Percentiles rank a stretch among this genome's conserved stretches.
Conservation (phyloP, 2,888 invertebrate genomes). For the Acholoe squamosa region DNA sequence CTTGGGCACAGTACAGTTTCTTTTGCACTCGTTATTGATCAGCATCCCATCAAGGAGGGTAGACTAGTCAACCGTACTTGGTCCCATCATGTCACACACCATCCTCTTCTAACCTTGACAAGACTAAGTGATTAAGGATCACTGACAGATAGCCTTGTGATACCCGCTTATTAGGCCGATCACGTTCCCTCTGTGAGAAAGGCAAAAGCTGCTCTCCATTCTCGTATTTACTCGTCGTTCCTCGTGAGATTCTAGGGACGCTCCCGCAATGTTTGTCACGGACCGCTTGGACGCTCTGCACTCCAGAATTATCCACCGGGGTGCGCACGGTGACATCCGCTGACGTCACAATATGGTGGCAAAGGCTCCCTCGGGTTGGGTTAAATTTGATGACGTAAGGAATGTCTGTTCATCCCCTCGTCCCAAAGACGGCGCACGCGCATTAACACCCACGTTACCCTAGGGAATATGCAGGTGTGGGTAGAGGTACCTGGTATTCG, state of each 20-base stretch:
- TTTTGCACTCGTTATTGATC: too few relatives aligned
- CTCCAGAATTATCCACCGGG: neutral
- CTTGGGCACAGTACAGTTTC: too few relatives aligned
- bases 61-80: too few relatives aligned
- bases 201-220: neutral
- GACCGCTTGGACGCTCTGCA: neutral
- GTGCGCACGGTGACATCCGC: neutral
- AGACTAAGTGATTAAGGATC: too few relatives aligned
- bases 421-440: neutral
- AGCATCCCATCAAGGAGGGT: too few relatives aligned
- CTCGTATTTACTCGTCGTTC: constrained; percentile 26
- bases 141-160: neutral
- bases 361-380: neutral
- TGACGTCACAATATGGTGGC: neutral
- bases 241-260: constrained; percentile 37
- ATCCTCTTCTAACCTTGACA: too few relatives aligned
- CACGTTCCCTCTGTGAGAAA: constrained; percentile 36
- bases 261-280: neutral
- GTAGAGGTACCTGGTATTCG: too few relatives aligned
- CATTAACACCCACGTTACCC: neutral
- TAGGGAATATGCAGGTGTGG: neutral
- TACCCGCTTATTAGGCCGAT: neutral
- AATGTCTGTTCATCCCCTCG: neutral
- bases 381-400: neutral
- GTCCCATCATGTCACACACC: too few relatives aligned